Conservation (phyloP, 2,113 vertebrate genomes). For the Mungos mungo region DNA sequence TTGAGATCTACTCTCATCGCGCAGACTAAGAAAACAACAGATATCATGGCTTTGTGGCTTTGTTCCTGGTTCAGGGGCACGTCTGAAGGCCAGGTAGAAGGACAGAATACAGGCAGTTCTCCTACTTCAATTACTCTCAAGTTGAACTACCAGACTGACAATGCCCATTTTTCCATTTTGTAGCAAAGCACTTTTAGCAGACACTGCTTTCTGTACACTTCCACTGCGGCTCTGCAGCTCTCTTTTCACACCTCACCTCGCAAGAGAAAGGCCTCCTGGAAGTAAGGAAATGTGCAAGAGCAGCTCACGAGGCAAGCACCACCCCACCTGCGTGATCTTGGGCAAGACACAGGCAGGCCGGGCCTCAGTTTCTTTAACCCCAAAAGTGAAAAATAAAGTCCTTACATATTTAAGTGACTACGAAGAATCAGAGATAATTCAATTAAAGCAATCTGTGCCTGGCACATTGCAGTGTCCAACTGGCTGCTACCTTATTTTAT, state of each 20-base stretch:
- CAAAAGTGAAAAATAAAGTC: slow-evolving; percentile 13
- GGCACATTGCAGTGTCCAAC: not conserved
- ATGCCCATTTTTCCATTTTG: not conserved
- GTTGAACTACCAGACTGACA: not conserved
- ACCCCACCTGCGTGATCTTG: not conserved
- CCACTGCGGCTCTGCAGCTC: not conserved
- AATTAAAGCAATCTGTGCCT: not conserved
- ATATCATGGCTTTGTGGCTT: not conserved
- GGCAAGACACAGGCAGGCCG: not conserved
- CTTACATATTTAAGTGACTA: not conserved
- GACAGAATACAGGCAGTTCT: not conserved
- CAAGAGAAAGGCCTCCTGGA: not conserved
- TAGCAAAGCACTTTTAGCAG: not conserved
- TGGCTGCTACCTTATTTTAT: slow-evolving; percentile 1
- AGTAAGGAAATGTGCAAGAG: not conserved
- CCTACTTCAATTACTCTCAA: not conserved
- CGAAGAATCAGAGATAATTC: not conserved
- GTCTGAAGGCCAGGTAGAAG: slow-evolving; percentile 18
- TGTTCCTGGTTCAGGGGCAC: slow-evolving; percentile 40
- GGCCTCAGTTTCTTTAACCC: slow-evolving; percentile 41
- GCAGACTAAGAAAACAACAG: not conserved
- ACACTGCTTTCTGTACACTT: not conserved
- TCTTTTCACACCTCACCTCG: not conserved
- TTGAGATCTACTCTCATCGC: not conserved
- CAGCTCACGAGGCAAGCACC: not conserved